Conservation (phyloP, 2,797 vertebrate species). For the Adelosebastes latens region DNA sequence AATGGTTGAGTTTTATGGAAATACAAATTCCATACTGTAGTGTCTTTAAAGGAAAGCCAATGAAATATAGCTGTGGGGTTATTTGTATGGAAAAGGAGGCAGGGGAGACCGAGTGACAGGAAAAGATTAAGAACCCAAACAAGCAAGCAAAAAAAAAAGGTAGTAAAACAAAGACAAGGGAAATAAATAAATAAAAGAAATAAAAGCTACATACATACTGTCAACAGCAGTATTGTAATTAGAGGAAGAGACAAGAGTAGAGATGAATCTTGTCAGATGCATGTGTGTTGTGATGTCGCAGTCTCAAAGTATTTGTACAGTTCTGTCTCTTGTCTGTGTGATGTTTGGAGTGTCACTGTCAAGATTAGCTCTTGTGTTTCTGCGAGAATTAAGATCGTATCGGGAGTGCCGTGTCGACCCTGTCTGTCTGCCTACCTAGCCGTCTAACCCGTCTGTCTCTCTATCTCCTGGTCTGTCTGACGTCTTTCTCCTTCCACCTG, state of each 20-base stretch:
- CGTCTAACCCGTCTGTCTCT: constrained; percentile 13
- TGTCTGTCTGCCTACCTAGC: constrained; percentile 18
- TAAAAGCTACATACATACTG: neutral
- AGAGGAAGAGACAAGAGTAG: neutral
- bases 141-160: neutral
- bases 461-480: constrained; percentile 28
- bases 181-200: neutral
- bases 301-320: constrained; percentile 18
- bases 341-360: constrained; percentile 41
- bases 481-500: constrained; percentile 23
- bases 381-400: constrained; percentile 31
- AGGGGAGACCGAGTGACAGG: neutral
- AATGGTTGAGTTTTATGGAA: neutral
- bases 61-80: constrained; percentile 8
- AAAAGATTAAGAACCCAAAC: neutral
- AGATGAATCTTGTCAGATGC: constrained; percentile 12
- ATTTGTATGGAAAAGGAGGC: neutral
- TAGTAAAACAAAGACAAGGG: neutral
- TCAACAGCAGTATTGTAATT: constrained; percentile 3
- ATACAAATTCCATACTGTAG: neutral
- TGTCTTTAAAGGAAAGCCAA: constrained; percentile 8
- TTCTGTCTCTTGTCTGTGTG: constrained; percentile 28
- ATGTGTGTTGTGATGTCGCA: constrained; percentile 14
- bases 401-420: constrained; percentile 6
- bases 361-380: constrained; percentile 42